Evolutionary conservation across 2,888 invertebrate species (phyloP).

Genomic region (Syrista parreyssii): DNA sequence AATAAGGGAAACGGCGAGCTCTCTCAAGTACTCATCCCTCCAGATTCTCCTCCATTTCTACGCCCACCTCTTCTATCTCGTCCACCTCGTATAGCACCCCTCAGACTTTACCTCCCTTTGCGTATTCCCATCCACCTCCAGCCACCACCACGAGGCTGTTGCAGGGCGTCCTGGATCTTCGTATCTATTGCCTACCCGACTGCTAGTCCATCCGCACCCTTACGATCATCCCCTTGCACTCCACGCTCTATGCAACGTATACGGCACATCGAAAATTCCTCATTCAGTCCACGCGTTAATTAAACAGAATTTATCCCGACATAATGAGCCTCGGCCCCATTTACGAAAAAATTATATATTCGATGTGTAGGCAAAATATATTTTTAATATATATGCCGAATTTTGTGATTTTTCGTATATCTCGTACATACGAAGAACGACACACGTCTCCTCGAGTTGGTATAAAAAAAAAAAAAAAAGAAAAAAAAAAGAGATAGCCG

Average conservation of each 20-base stretch:
- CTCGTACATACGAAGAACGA: too few species aligned
- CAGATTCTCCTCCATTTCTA: background rate
- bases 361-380: too few species aligned
- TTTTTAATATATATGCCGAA: too few species aligned
- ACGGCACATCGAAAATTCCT: slow-evolving; percentile 40
- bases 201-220: background rate
- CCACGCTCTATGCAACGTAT: slow-evolving; percentile 27
- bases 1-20: slow-evolving; percentile 65
- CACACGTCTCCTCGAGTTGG: background rate
- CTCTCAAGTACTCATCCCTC: slow-evolving; percentile 33
- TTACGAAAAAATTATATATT: too few species aligned
- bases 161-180: background rate
- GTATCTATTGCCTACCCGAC: background rate
- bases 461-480: background rate
- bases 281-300: slow-evolving; percentile 43
- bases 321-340: background rate
- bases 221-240: slow-evolving; percentile 33
- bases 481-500: background rate
- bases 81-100: background rate
- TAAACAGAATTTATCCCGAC: slow-evolving; percentile 33
- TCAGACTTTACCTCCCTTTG: background rate
- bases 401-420: too few species aligned
- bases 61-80: background rate
- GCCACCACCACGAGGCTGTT: background rate
- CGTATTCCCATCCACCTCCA: background rate